Evolutionary conservation across 1,140 invertebrate species (phyloP), one percentile per base, ranked within the genome.

Genomic region (Trichonephila clavipes): DNA sequence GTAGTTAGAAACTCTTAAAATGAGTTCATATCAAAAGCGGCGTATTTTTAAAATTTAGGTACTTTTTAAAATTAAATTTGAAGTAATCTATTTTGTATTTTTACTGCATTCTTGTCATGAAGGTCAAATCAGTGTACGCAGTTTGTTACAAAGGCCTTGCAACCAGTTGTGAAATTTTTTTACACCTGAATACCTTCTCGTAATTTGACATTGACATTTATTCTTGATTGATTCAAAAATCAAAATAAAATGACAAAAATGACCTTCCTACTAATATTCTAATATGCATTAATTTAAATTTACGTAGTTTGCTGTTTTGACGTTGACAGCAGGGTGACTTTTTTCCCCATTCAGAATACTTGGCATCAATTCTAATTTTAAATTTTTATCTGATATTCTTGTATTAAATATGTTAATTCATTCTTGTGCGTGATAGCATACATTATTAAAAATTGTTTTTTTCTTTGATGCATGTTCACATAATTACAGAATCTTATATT

Each of bases 141-240:
- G 59, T 88, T 64, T 64, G 86, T 21, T 85, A 18, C 21, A 21
- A 16, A 77, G 34, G 28, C 86, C 58, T 88, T 66, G 61, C 59
- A 77, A 66, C 59, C 86, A 88, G 86, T 88, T 88, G 28, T 64
- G 59, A 34, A 88, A 88, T 88, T 40, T 59, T 62, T 88, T 88
- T 88, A 66, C 86, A 88, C 19, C 51, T 58, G 82, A 58, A 58
- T 83, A 44, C 7, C 24, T 66, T 62, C 62, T 64, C 95, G 86
- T 94, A 94, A 94, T 95, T 95, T 69, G 95, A 94, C 95, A 95
- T 94, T 85, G 62, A 88, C 18, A 88, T 88, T 34, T 62, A 88
- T 64, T 24, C 12, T 18, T 88, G 62, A 51, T 64, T 24, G 8
- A 24, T 64, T 88, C 16, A 24, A 12, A 40, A 64, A 88, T 88